Evolutionary conservation across 2,113 vertebrate species (phyloP).

Genomic region (Sander lucioperca): DNA sequence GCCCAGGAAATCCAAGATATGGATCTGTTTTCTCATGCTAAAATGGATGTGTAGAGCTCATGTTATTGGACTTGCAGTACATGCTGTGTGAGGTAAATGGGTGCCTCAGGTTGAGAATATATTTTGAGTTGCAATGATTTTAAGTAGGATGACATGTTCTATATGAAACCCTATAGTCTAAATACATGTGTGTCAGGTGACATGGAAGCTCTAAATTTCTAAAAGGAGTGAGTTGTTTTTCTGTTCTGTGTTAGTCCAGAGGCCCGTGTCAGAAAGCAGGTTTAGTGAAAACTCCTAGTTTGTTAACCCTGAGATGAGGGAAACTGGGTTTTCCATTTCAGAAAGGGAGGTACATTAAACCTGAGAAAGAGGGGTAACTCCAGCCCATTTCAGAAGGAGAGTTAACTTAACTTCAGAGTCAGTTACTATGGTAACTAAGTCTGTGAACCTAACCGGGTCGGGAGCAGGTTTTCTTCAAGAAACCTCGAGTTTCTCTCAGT

Average conservation of each 20-base stretch:
- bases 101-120: not conserved
- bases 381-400: no score
- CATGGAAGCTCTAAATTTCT: not conserved
- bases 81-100: not conserved
- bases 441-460: no score
- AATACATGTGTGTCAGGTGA: not conserved
- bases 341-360: no score
- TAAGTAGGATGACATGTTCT: not conserved
- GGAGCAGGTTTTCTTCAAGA: no score
- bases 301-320: no score
- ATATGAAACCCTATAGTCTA: not conserved
- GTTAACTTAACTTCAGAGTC: no score
- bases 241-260: not conserved
- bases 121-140: not conserved
- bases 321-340: no score
- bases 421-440: no score
- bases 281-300: no score
- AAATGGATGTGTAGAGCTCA: conserved; percentile 6
- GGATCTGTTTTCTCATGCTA: not conserved
- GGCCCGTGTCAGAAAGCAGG: no score
- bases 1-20: conserved; percentile 1
- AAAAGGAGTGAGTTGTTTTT: not conserved
- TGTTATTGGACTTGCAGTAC: conserved; percentile 25
- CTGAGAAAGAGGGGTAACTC: no score
- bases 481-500: no score